phyloP scores from a whole-genome alignment of 2,888 invertebrate genomes.

The Kryphioiulus occultus region DNA sequence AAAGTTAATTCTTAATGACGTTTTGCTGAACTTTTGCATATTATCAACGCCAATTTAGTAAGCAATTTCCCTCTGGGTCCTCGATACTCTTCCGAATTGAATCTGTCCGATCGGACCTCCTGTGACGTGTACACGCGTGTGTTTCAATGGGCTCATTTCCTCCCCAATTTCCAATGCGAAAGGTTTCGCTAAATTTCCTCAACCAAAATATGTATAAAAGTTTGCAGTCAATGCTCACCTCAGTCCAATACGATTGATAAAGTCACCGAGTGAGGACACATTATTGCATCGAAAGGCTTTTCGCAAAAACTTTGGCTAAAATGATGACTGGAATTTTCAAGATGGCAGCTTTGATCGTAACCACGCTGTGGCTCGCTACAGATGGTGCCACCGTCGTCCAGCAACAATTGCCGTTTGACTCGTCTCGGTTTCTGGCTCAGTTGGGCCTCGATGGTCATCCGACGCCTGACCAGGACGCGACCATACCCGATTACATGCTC shows the following conservation, averaged over 20 bases:
- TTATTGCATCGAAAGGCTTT: not conserved
- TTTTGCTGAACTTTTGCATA: too few species aligned
- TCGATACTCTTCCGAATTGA: too few species aligned
- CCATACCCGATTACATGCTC: constrained; percentile 35
- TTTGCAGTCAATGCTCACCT: not conserved
- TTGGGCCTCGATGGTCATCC: not conserved
- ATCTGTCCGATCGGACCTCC: too few species aligned
- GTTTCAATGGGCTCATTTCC: too few species aligned
- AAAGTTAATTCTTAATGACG: too few species aligned
- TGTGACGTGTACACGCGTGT: too few species aligned
- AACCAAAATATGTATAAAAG: not conserved
- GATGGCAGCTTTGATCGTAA: not conserved
- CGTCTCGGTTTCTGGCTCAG: not conserved
- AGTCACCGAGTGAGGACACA: not conserved
- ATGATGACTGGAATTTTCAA: not conserved
- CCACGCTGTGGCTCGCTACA: not conserved
- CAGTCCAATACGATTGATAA: not conserved
- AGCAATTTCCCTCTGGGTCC: too few species aligned
- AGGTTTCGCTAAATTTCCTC: not conserved
- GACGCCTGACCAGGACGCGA: not conserved
- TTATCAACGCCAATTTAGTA: too few species aligned
- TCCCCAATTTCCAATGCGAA: too few species aligned
- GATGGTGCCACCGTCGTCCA: not conserved
- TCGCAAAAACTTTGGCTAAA: not conserved
- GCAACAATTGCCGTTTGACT: not conserved